Conservation (phyloP, 2,113 vertebrate genomes). For the Grantiella picta region DNA sequence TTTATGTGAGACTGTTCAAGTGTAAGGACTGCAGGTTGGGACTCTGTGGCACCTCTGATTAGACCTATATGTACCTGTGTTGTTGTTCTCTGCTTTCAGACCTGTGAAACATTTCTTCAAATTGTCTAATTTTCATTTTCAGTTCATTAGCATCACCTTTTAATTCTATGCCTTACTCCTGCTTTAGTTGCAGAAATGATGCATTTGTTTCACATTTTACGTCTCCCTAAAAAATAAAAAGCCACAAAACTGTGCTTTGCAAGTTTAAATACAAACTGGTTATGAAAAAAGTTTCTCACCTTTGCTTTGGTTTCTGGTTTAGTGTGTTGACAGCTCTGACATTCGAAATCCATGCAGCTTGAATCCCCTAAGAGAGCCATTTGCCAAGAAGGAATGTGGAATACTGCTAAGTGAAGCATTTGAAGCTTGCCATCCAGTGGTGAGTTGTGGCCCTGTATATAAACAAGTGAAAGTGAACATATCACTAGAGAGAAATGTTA, state of each 20-base stretch:
- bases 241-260: neutral
- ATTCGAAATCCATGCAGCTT: slow-evolving; percentile 87
- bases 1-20: neutral
- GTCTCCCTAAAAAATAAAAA: neutral
- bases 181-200: neutral
- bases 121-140: neutral
- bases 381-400: slow-evolving; percentile 90
- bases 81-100: neutral
- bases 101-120: neutral
- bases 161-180: neutral
- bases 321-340: slow-evolving; percentile 93
- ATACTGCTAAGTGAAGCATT: slow-evolving; percentile 89
- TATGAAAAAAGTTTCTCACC: neutral
- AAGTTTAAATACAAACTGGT: neutral
- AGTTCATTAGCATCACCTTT: neutral
- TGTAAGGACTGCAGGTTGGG: neutral
- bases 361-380: slow-evolving; percentile 89
- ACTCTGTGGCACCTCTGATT: neutral
- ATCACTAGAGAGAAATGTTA: neutral
- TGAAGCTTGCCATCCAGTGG: slow-evolving; percentile 93
- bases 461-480: neutral
- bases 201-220: neutral
- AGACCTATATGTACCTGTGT: fast-evolving
- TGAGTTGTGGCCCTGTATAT: slow-evolving; percentile 66
- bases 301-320: slow-evolving; percentile 11